phyloP scores from a whole-genome alignment of 1,140 invertebrate species.

The Dreissena rostriformis region DNA sequence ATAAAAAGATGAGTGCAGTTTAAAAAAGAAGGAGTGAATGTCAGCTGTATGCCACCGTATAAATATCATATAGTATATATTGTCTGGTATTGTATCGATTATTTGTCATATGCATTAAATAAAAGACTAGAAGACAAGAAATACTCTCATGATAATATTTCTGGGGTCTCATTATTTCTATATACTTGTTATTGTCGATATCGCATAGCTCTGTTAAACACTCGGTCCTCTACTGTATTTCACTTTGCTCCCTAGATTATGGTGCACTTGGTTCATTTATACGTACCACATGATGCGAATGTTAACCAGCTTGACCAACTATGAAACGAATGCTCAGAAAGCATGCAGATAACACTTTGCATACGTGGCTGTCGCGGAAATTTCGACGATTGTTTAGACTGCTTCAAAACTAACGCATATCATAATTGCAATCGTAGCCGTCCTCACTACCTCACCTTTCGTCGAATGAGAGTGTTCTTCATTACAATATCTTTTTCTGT shows the following conservation, averaged over 20 bases:
- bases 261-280: conserved; percentile 97
- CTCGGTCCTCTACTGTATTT: conserved; percentile 93
- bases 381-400: not conserved
- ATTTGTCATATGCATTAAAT: too few species aligned
- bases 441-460: conserved; percentile 24
- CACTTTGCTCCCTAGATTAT: conserved; percentile 94
- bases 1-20: too few species aligned
- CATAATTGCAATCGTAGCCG: conserved; percentile 13
- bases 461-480: not conserved
- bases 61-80: not conserved
- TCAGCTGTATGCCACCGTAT: not conserved
- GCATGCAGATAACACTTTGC: not conserved
- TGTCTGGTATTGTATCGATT: too few species aligned
- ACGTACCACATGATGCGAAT: conserved; percentile 84
- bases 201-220: conserved; percentile 72
- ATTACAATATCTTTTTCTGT: conserved; percentile 25
- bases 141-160: too few species aligned
- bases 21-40: too few species aligned
- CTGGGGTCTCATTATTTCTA: not conserved
- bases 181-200: conserved; percentile 19
- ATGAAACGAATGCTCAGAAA: not conserved
- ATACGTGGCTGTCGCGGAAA: not conserved
- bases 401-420: not conserved
- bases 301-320: conserved; percentile 70
- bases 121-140: too few species aligned